Evolutionary conservation across 2,888 invertebrate genomes (phyloP).

Genomic region (Chrysolina americana): DNA sequence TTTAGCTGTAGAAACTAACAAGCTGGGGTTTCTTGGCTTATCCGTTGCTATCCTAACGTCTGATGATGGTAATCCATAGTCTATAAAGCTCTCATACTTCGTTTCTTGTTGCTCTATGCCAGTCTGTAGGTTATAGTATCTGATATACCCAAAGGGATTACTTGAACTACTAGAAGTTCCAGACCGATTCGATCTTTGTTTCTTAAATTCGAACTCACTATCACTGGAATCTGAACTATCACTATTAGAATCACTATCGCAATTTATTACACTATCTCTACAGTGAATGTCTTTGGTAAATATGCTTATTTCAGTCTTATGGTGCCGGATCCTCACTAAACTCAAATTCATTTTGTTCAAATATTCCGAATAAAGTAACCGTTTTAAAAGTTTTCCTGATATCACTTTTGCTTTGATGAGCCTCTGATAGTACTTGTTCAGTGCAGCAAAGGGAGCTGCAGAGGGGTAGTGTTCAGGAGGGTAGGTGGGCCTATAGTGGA

Average conservation of each 20-base stretch:
- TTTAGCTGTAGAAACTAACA: slow-evolving; percentile 70
- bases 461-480: slow-evolving; percentile 84
- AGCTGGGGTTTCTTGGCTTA: slow-evolving; percentile 38
- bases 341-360: slow-evolving; percentile 72
- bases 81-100: slow-evolving; percentile 71
- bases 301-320: slow-evolving; percentile 70
- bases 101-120: slow-evolving; percentile 66
- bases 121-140: slow-evolving; percentile 75
- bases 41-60: slow-evolving; percentile 3
- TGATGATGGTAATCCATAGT: slow-evolving; percentile 65
- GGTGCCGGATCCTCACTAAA: slow-evolving; percentile 72
- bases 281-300: slow-evolving; percentile 61
- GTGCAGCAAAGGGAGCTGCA: slow-evolving; percentile 83
- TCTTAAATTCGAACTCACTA: slow-evolving; percentile 69
- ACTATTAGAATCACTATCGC: slow-evolving; percentile 70
- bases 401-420: slow-evolving; percentile 82
- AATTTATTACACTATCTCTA: slow-evolving; percentile 65
- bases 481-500: slow-evolving; percentile 73
- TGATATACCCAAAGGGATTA: slow-evolving; percentile 78
- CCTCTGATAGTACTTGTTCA: slow-evolving; percentile 83
- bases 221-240: slow-evolving; percentile 69
- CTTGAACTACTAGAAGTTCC: slow-evolving; percentile 74
- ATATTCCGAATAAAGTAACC: slow-evolving; percentile 79
- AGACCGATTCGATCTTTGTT: slow-evolving; percentile 75
- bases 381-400: slow-evolving; percentile 80